Conservation (phyloP, 1,140 invertebrate genomes). For the Helicoverpa zea region DNA sequence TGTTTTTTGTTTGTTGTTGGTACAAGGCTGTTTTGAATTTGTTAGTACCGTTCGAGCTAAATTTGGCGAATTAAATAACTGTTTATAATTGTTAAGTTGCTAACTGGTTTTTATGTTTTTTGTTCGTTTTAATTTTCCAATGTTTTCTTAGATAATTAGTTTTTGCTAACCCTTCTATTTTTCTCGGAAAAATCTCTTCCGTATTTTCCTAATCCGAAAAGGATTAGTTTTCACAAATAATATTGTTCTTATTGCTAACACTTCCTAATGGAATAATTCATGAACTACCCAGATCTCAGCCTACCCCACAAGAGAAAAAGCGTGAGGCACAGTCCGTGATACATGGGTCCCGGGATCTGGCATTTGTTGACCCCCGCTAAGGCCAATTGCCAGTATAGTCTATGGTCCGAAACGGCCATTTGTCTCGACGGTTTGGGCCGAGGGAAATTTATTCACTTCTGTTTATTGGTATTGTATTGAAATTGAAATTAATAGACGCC, state of each 20-base stretch:
- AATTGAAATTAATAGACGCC: constrained; percentile 35
- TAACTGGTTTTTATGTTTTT: too few species aligned
- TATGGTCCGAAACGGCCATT: constrained; percentile 38
- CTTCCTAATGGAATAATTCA: not conserved
- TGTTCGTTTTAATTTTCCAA: too few species aligned
- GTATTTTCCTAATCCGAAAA: too few species aligned
- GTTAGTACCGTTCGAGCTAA: too few species aligned
- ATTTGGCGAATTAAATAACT: too few species aligned
- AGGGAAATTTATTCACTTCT: constrained; percentile 35
- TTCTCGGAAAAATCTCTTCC: too few species aligned
- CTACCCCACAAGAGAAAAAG: not conserved
- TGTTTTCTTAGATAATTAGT: too few species aligned
- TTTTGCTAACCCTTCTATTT: too few species aligned
- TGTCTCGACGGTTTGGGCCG: constrained; percentile 32
- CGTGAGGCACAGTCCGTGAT: constrained; percentile 26
- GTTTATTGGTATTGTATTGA: constrained; percentile 37
- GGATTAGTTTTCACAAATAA: too few species aligned
- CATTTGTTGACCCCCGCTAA: constrained; percentile 40
- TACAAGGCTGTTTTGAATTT: too few species aligned
- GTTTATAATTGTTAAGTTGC: too few species aligned
- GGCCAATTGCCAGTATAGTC: constrained; percentile 38
- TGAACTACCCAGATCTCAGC: not conserved
- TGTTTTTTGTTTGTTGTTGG: too few species aligned
- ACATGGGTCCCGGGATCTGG: constrained; percentile 29
- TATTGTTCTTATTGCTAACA: not conserved